These are phyloP conservation scores for Pimephales promelas DNA, from an alignment of 2,113 vertebrate species.

Conservation along the genomic window DNA sequence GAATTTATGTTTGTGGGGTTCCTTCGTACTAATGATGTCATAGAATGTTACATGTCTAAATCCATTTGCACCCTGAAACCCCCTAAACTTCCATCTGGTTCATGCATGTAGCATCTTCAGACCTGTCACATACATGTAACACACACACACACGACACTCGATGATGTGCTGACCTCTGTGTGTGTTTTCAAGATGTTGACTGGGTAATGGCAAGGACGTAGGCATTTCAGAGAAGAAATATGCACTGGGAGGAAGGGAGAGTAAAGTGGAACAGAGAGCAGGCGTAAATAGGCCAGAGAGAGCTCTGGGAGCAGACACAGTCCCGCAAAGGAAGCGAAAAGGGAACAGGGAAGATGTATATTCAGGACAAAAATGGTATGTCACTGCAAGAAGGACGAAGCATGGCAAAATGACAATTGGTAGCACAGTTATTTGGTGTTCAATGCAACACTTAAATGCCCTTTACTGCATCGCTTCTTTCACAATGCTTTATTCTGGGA, in stretches of 20 bases:
- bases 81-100: slow-evolving; percentile 47
- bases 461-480: slow-evolving; percentile 6
- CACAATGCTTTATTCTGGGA: not conserved
- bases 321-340: slow-evolving; percentile 52
- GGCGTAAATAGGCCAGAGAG: slow-evolving; percentile 67
- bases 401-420: not conserved
- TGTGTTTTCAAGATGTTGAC: slow-evolving; percentile 15
- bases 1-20: slow-evolving; percentile 37
- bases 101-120: slow-evolving; percentile 50
- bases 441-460: not conserved
- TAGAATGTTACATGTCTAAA: slow-evolving; percentile 44
- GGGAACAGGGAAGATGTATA: slow-evolving; percentile 57
- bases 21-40: slow-evolving; percentile 33
- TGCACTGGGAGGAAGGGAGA: slow-evolving; percentile 18
- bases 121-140: slow-evolving; percentile 19
- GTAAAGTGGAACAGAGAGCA: slow-evolving; percentile 63
- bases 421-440: not conserved
- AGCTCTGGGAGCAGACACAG: slow-evolving; percentile 53
- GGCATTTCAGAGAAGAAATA: not conserved
- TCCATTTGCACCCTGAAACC: slow-evolving; percentile 45
- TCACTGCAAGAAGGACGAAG: not conserved
- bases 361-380: slow-evolving; percentile 63
- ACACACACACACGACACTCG: not conserved
- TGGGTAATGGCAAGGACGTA: slow-evolving; percentile 10
- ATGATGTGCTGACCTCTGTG: slow-evolving; percentile 38